These are phyloP conservation scores for Choreutis nemorana DNA, from an alignment of 2,888 invertebrate species.

Conservation along the genomic window DNA sequence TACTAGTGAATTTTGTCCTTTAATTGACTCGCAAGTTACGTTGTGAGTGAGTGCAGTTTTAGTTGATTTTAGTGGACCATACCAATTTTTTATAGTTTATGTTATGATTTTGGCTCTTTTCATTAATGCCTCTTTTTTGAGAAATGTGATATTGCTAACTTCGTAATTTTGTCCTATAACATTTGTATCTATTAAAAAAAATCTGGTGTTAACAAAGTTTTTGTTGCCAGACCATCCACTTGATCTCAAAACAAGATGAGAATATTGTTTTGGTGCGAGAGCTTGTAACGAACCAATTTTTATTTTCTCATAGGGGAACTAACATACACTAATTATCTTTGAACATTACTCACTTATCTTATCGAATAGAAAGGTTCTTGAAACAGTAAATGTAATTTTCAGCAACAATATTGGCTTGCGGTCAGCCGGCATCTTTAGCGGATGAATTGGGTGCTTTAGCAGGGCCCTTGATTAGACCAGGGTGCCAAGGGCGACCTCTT, in stretches of 20 bases:
- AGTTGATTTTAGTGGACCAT: too few species aligned
- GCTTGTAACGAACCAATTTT: not conserved
- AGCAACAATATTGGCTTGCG: constrained; percentile 71
- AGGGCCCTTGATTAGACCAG: constrained; percentile 38
- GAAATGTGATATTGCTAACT: too few species aligned
- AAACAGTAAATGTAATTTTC: constrained; percentile 20
- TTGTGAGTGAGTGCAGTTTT: too few species aligned
- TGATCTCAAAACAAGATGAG: constrained; percentile 3
- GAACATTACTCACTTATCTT: not conserved
- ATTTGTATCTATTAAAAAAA: too few species aligned
- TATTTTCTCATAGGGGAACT: constrained; percentile 7
- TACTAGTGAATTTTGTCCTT: too few species aligned
- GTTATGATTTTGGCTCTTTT: too few species aligned
- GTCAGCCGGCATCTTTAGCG: constrained; percentile 71
- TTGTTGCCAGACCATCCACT: constrained; percentile 1
- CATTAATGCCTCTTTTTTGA: too few species aligned
- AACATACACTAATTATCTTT: not conserved
- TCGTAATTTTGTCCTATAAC: too few species aligned
- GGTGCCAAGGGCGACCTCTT: constrained; percentile 61
- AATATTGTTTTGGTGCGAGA: constrained; percentile 5
- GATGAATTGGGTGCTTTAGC: constrained; percentile 70
- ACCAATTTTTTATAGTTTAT: too few species aligned
- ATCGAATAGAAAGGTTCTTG: not conserved
- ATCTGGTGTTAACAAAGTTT: constrained; percentile 4
- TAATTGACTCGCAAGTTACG: too few species aligned